Evolutionary conservation across 2,113 vertebrate species (phyloP), one percentile per base, ranked within the genome.

Genomic region (Corythoichthys haematopterus): DNA sequence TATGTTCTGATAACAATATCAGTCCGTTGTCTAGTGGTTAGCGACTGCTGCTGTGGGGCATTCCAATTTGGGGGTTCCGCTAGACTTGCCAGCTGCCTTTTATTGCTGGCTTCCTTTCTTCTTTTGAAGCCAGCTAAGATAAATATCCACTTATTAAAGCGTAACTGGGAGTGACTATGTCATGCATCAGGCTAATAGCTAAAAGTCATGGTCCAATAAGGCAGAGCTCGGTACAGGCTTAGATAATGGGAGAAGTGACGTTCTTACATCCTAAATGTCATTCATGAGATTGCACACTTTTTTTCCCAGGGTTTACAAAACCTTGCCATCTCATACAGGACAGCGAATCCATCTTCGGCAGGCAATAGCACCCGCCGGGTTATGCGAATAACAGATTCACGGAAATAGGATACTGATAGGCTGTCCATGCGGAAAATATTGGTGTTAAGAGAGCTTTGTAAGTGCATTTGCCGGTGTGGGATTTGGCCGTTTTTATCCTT

Each of bases 221-320:
- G 93, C 89, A 89, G 94, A 94, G 93, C 94, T 92, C 90, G 93
- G 80, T 35, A 94, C 86, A 95, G 93, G 93, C 92, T 95, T 94
- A 92, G 93, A 94, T 97, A 97, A 97, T 98, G 94, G 96, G 95
- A 96, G 93, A 95, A 95, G 94, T 95, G 94, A 95, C 94, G 92
- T 96, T 93, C 93, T 94, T 93, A 87, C 91, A 92, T 89, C 90
- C 87, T 90, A 78, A 89, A 91, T 90, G 89, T 92, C 94, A 96
- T 98, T 95, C 94, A 95, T 98, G 96, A 98, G 94, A 91, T 93
- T 78, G 81, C 89, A 89, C 66, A 84, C 91, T 93, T 93, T 94
- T 97, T 92, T 95, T 96, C 93, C 14, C 13, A 0, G 88, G 81
- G 85, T 74, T 91, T 91, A 93, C 94, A 93, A 93, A 95, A 91